Evolutionary conservation across 2,113 vertebrate species (phyloP).

Genomic region (Hydrochoerus hydrochaeris): DNA sequence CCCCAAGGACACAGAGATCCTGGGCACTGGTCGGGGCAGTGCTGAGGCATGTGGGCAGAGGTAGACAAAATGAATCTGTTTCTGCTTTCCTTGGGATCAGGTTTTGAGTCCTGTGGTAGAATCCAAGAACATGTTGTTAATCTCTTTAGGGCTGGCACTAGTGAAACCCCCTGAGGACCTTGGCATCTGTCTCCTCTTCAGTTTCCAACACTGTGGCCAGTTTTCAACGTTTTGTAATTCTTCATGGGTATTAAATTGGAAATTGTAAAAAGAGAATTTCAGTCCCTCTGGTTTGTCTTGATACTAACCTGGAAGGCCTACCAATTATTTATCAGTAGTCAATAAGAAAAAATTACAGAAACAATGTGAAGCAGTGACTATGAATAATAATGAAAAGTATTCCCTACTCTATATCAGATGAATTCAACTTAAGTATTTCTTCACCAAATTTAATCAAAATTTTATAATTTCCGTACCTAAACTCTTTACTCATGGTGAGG

Average conservation of each 20-base stretch:
- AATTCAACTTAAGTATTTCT: slow-evolving; percentile 49
- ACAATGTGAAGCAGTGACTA: neutral
- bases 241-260: slow-evolving; percentile 66
- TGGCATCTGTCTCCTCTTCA: slow-evolving; percentile 54
- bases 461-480: slow-evolving; percentile 58
- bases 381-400: slow-evolving; percentile 24
- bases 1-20: neutral
- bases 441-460: slow-evolving; percentile 50
- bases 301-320: slow-evolving; percentile 37
- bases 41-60: neutral
- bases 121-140: slow-evolving; percentile 58
- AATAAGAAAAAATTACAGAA: slow-evolving; percentile 36
- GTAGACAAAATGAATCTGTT: slow-evolving; percentile 27
- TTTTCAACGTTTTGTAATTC: slow-evolving; percentile 58
- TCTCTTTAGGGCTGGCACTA: neutral
- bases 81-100: neutral
- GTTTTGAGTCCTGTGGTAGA: slow-evolving; percentile 35
- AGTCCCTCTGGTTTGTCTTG: slow-evolving; percentile 38
- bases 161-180: slow-evolving; percentile 38
- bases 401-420: slow-evolving; percentile 14
- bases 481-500: slow-evolving; percentile 34
- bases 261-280: slow-evolving; percentile 39
- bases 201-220: slow-evolving; percentile 62
- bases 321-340: slow-evolving; percentile 50
- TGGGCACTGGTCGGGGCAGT: neutral